Evolutionary conservation across 1,140 invertebrate species (phyloP).

Genomic region (Probaryconus sp.): DNA sequence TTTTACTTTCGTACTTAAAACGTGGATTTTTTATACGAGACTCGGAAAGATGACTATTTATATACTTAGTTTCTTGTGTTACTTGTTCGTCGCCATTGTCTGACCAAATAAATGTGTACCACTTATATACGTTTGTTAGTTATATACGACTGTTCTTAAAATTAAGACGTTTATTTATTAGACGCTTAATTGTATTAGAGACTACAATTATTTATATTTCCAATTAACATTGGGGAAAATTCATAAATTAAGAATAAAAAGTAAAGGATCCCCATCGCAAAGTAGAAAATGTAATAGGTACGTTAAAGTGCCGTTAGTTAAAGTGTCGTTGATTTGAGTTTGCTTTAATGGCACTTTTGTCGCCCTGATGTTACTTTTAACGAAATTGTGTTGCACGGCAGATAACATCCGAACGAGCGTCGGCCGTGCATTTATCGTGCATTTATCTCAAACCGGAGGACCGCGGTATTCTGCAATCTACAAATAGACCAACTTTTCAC

Average conservation of each 20-base stretch:
- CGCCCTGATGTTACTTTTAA: constrained; percentile 48
- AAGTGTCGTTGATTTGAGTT: constrained; percentile 57
- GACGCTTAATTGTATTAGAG: no score
- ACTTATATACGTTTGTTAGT: no score
- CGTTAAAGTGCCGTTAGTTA: constrained; percentile 41
- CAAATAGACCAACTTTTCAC: constrained; percentile 35
- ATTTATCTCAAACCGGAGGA: constrained; percentile 41
- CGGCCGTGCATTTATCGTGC: constrained; percentile 41
- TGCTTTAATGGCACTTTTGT: constrained; percentile 52
- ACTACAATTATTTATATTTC: no score
- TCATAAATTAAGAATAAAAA: constrained; percentile 28
- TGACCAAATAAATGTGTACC: no score
- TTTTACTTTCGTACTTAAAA: no score
- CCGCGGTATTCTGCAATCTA: constrained; percentile 8
- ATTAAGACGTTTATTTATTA: no score
- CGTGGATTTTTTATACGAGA: no score
- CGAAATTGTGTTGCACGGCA: constrained; percentile 42
- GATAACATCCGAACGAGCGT: constrained; percentile 57
- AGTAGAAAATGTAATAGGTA: constrained; percentile 48
- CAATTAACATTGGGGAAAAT: no score
- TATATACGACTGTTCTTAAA: no score
- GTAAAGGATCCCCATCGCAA: neutral
- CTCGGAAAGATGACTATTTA: no score
- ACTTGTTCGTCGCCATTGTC: no score
- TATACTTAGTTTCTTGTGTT: no score